These are phyloP conservation scores for Gerris lacustris DNA, from an alignment of 2,888 invertebrate species.

Conservation along the genomic window DNA sequence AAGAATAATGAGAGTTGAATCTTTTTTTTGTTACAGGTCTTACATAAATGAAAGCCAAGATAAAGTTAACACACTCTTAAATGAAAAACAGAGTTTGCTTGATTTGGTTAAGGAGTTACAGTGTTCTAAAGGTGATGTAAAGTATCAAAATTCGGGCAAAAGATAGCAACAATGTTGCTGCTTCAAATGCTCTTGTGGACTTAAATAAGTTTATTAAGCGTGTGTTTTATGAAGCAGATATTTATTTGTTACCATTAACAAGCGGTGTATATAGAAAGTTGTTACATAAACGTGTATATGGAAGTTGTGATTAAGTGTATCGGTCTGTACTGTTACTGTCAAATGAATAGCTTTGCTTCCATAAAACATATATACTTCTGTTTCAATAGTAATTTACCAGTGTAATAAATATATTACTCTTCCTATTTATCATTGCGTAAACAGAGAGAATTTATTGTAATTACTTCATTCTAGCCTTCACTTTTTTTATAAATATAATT, in stretches of 20 bases:
- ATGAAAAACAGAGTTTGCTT: slow-evolving; percentile 60
- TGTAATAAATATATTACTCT: too few species aligned
- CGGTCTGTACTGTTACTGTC: neutral
- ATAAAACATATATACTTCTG: neutral
- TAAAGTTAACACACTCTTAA: slow-evolving; percentile 54
- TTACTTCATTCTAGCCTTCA: neutral
- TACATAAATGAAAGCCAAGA: slow-evolving; percentile 56
- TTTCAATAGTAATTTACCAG: too few species aligned
- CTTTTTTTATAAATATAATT: neutral
- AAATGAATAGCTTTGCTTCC: neutral
- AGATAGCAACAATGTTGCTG: slow-evolving; percentile 46
- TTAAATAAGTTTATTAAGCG: slow-evolving; percentile 23
- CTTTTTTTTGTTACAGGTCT: slow-evolving; percentile 25
- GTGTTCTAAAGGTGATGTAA: slow-evolving; percentile 38
- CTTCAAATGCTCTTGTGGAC: slow-evolving; percentile 41
- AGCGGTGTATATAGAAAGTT: neutral
- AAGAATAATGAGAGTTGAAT: too few species aligned
- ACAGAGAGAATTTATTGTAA: neutral
- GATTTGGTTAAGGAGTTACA: slow-evolving; percentile 57
- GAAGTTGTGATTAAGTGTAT: neutral
- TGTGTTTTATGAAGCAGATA: slow-evolving; percentile 3
- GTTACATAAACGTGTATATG: neutral
- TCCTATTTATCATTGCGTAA: too few species aligned
- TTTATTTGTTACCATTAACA: neutral
- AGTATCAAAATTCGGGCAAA: slow-evolving; percentile 28